These are phyloP conservation scores for Sarcophaga carnaria DNA, from an alignment of 2,888 invertebrate species.

Conservation along the genomic window DNA sequence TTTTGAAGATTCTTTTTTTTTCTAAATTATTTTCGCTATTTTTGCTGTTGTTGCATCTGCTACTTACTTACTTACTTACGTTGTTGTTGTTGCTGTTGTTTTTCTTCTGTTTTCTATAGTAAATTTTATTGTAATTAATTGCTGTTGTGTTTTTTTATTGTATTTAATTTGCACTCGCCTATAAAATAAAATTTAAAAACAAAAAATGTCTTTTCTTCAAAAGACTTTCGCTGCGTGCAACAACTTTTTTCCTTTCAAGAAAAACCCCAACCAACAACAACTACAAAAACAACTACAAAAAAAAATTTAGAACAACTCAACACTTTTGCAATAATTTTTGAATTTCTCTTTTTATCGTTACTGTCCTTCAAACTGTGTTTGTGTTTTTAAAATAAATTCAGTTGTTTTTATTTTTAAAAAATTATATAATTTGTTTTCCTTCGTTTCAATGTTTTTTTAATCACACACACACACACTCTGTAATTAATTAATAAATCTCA, in stretches of 20 bases:
- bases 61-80: not conserved
- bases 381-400: slow-evolving; percentile 13
- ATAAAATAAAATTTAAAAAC: slow-evolving; percentile 4
- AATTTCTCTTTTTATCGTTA: slow-evolving; percentile 36
- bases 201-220: slow-evolving; percentile 25
- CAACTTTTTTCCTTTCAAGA: slow-evolving; percentile 27
- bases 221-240: slow-evolving; percentile 51
- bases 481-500: not conserved
- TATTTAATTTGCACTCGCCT: slow-evolving; percentile 43
- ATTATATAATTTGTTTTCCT: slow-evolving; percentile 4
- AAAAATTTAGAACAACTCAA: slow-evolving; percentile 37
- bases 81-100: not conserved
- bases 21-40: slow-evolving; percentile 20
- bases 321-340: slow-evolving; percentile 35
- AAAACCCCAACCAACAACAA: slow-evolving; percentile 42
- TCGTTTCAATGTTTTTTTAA: not conserved
- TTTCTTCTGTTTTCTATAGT: not conserved
- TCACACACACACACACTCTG: too few relatives aligned
- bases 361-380: slow-evolving; percentile 56
- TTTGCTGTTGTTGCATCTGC: slow-evolving; percentile 16
- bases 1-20: slow-evolving; percentile 56
- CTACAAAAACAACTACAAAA: not conserved
- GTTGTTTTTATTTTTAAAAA: not conserved
- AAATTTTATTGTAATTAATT: slow-evolving; percentile 54
- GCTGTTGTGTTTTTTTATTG: not conserved